A percentile compares a stretch with the other conserved stretches of the same genome.
Evolutionary conservation across 1,140 invertebrate species (phyloP).

Genomic region (Laodelphax striatellus): DNA sequence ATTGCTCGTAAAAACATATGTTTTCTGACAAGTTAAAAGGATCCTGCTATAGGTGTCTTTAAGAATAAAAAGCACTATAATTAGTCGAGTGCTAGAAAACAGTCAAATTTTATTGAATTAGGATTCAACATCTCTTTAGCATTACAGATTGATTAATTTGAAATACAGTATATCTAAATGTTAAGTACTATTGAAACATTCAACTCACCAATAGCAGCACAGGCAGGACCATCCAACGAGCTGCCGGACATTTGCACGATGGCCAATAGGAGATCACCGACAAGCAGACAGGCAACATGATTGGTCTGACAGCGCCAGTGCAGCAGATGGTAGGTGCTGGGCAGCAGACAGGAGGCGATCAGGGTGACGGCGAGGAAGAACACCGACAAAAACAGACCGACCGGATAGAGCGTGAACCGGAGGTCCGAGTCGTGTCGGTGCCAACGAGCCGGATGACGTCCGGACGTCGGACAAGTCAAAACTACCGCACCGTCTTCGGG

Average conservation of each 20-base stretch:
- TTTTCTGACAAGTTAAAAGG: too few species aligned
- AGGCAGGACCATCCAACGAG: constrained; percentile 41
- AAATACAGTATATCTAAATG: too few species aligned
- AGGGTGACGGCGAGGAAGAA: constrained; percentile 66
- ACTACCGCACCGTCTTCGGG: constrained; percentile 38
- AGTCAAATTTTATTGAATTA: too few species aligned
- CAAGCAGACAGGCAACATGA: constrained; percentile 64
- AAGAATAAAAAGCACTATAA: too few species aligned
- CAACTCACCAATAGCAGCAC: constrained; percentile 51
- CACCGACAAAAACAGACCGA: constrained; percentile 60
- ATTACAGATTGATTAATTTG: too few species aligned
- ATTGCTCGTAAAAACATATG: too few species aligned
- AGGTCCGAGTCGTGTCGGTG: constrained; percentile 36
- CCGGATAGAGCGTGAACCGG: constrained; percentile 53
- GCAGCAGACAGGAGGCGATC: constrained; percentile 58
- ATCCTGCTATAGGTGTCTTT: too few species aligned
- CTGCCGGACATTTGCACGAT: constrained; percentile 52
- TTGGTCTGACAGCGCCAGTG: constrained; percentile 77
- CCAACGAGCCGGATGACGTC: constrained; percentile 34
- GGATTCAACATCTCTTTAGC: too few species aligned
- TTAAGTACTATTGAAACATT: too few species aligned
- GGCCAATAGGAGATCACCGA: constrained; percentile 63
- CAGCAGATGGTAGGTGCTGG: constrained; percentile 65
- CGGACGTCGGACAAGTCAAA: constrained; percentile 43
- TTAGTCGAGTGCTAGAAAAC: too few species aligned